Base-by-base conservation (phyloP, 2,797 vertebrate species). In the Sternotherus odoratus region DNA sequence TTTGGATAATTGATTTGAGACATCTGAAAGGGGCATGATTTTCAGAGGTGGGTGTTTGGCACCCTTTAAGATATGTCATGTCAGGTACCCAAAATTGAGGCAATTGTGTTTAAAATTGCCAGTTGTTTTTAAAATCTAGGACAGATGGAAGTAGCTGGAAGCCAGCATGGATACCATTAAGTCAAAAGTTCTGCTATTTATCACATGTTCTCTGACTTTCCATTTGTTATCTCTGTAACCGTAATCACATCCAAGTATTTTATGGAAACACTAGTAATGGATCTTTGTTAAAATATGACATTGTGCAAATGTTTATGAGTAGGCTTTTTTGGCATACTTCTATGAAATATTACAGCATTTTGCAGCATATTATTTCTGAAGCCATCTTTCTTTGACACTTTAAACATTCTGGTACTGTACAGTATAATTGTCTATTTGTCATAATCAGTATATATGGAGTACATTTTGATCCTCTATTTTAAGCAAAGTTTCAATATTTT, bases 301-400 rank as follows among this genome's bases (percentile, higher is more conserved):
- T n/a, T 3, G n/a, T 69, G 5, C 28, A 83, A 94, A n/a, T 85
- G 54, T 87, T 87, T 87, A 36, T 75, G 80, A 75, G 77, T 24
- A 46, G 75, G 46, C 8, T 93, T 94, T 74, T 85, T 85, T 88
- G 57, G 48, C 57, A 81, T 53, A 88, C 90, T 46, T 46, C 46
- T 43, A n/a, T 50, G 92, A 88, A 93, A 56, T 60, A 36, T 79
- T 85, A 43, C 30, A 91, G 51, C 72, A 80, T 91, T 94, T 92
- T 87, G 13, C 30, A 80, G 69, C 69, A 90, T 54, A 57, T 80
- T 1, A 50, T 85, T 96, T 91, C 26, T 36, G 13, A 90, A 81
- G 63, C 87, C 50, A 92, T 90, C 46, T 33, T 11, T 1, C 2
- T 77, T 85, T 94, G 82, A 81, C 43, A 80, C 48, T 85, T 90